A percentile compares a stretch with the other conserved stretches of the same genome.
Evolutionary conservation across 2,888 invertebrate species (phyloP).

Genomic region (Polydrusus cervinus): DNA sequence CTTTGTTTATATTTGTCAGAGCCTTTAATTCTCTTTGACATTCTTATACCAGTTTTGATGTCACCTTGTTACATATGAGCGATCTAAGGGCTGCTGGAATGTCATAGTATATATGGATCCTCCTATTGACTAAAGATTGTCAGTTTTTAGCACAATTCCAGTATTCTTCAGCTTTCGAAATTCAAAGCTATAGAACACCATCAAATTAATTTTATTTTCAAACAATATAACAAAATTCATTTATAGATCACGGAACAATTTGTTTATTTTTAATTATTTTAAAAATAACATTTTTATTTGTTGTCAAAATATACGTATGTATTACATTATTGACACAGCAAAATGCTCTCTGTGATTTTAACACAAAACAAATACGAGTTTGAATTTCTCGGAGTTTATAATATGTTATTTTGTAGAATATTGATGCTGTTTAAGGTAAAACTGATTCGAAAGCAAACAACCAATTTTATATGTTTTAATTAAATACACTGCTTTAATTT

Average conservation of each 20-base stretch:
- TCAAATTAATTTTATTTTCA: too few relatives aligned
- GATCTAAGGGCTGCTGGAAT: too few relatives aligned
- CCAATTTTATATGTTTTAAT: background rate
- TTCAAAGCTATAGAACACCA: too few relatives aligned
- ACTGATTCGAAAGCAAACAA: background rate
- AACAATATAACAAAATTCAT: background rate
- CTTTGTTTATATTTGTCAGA: too few relatives aligned
- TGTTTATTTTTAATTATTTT: conserved; percentile 9
- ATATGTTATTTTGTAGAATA: background rate
- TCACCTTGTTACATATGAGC: too few relatives aligned
- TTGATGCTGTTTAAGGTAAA: background rate
- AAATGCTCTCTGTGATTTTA: background rate
- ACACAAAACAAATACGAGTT: background rate
- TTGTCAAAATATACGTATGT: background rate
- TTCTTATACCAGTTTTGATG: too few relatives aligned
- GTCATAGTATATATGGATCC: too few relatives aligned
- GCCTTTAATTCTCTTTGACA: too few relatives aligned
- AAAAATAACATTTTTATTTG: conserved; percentile 1
- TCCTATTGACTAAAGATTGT: too few relatives aligned
- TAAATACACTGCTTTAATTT: background rate
- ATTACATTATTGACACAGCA: background rate
- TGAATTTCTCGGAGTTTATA: background rate
- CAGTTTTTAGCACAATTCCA: too few relatives aligned
- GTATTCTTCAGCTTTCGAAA: too few relatives aligned
- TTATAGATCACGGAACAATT: background rate